Evolutionary conservation across 2,113 vertebrate genomes (phyloP).

Genomic region (Ailurus styani): DNA sequence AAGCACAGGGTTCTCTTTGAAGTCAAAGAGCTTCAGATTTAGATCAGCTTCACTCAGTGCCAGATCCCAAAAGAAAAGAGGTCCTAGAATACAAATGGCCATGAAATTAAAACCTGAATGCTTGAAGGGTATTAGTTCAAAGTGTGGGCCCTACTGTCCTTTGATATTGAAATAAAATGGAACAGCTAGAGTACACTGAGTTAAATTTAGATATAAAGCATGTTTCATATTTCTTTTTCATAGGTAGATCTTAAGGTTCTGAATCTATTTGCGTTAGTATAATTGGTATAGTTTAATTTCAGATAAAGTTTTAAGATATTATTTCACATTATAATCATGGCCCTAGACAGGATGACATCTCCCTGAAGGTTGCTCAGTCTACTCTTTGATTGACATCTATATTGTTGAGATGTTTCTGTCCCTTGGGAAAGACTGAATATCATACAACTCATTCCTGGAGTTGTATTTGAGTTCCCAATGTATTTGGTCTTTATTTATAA

Average conservation of each 20-base stretch:
- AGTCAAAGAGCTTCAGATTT: constrained; percentile 41
- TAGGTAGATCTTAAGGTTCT: not conserved
- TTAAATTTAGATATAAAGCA: not conserved
- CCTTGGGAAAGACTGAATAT: not conserved
- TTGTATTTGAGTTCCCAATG: not conserved
- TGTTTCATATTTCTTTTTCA: constrained; percentile 40
- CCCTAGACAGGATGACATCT: not conserved
- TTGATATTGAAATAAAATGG: constrained; percentile 61
- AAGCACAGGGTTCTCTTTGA: constrained; percentile 3
- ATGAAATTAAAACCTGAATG: constrained; percentile 21
- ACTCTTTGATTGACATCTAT: not conserved
- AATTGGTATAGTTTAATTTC: constrained; percentile 4
- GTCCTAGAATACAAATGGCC: not conserved
- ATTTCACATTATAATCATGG: not conserved
- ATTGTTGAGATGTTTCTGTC: not conserved
- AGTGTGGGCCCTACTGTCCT: not conserved
- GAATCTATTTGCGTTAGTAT: not conserved
- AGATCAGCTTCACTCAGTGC: not conserved
- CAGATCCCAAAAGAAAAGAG: not conserved
- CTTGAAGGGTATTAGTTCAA: constrained; percentile 42
- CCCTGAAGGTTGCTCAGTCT: not conserved
- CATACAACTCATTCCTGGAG: not conserved
- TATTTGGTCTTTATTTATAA: not conserved
- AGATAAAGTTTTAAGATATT: not conserved
- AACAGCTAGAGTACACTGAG: not conserved